These are phyloP conservation scores for Eidolon dupreanum DNA, from an alignment of 2,797 vertebrate species.

Conservation along the genomic window DNA sequence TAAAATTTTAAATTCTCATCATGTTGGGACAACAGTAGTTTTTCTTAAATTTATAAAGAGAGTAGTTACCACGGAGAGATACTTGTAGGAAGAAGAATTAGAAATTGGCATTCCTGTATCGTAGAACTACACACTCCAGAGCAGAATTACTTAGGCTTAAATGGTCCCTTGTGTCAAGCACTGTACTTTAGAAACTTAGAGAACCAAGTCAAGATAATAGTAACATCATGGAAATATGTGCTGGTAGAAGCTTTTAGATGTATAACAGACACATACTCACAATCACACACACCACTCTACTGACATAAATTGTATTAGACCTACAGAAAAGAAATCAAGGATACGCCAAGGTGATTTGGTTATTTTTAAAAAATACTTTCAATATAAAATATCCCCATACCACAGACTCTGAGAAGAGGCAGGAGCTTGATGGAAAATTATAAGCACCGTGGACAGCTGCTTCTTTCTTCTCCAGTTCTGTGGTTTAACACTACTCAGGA, in stretches of 20 bases:
- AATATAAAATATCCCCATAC: background rate
- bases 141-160: background rate
- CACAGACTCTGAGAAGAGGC: background rate
- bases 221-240: background rate
- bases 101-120: background rate
- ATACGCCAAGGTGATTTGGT: background rate
- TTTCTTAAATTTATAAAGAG: background rate
- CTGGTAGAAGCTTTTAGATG: background rate
- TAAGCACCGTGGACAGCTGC: constrained; percentile 29
- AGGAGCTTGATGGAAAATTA: background rate
- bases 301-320: background rate
- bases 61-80: background rate
- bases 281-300: background rate
- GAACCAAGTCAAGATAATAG: background rate
- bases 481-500: background rate
- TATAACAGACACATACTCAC: background rate
- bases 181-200: background rate
- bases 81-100: background rate
- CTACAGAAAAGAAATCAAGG: constrained; percentile 12
- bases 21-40: background rate
- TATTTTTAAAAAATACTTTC: background rate
- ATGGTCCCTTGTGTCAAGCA: background rate
- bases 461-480: background rate
- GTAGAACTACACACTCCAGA: background rate
- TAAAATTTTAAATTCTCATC: background rate